phyloP scores from a whole-genome alignment of 2,888 invertebrate species.

The Sinhomidia bicolor region DNA sequence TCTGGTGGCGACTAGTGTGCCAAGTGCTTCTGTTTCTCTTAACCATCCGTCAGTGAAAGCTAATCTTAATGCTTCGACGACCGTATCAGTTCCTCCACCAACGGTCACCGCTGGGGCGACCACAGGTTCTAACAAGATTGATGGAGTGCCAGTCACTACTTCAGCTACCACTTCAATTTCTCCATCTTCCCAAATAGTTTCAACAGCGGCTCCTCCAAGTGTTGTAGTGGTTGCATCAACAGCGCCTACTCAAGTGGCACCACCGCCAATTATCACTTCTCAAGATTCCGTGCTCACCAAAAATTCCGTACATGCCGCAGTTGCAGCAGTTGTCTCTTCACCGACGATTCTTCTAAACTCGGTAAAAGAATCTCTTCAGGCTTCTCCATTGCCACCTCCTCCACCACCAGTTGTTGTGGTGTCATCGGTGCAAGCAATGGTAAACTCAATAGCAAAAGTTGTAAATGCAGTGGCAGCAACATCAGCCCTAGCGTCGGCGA shows the following conservation, averaged over 20 bases:
- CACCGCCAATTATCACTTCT: background rate
- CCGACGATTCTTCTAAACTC: slow-evolving; percentile 11
- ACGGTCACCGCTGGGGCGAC: background rate
- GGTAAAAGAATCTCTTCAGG: slow-evolving; percentile 81
- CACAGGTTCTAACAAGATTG: background rate
- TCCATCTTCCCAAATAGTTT: background rate
- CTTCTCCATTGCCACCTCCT: slow-evolving; percentile 86
- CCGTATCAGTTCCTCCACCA: background rate
- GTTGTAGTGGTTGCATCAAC: background rate
- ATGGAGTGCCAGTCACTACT: background rate
- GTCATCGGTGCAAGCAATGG: slow-evolving; percentile 11
- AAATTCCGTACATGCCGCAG: slow-evolving; percentile 41
- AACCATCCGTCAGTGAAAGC: background rate
- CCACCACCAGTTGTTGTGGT: slow-evolving; percentile 83
- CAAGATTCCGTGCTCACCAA: slow-evolving; percentile 28
- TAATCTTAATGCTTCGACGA: background rate
- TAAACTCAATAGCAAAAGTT: slow-evolving; percentile 37
- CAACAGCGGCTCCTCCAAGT: background rate
- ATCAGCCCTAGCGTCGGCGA: background rate
- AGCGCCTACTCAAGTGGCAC: background rate
- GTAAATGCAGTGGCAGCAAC: slow-evolving; percentile 14
- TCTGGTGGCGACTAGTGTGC: slow-evolving; percentile 3
- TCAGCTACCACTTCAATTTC: background rate
- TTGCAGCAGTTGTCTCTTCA: slow-evolving; percentile 42
- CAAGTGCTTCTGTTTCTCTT: slow-evolving; percentile 24